Percentiles rank a stretch among this genome's conserved stretches.
These are phyloP conservation scores for Agrotis exclamationis DNA, from an alignment of 2,888 invertebrate species.

Conservation along the genomic window DNA sequence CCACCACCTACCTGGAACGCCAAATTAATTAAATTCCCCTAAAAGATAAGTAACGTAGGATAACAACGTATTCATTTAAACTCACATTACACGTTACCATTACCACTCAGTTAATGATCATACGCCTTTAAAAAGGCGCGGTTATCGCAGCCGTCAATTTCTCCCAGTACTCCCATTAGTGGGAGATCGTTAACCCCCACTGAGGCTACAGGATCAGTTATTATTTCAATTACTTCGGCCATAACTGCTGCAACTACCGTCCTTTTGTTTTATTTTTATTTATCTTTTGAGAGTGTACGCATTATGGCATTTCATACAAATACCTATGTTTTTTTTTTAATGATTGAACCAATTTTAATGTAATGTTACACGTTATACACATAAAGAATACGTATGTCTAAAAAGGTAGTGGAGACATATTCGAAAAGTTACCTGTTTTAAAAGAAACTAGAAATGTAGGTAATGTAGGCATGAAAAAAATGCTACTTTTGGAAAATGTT, in stretches of 20 bases:
- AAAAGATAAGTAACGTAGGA: slow-evolving; percentile 39
- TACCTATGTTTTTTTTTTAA: too few relatives aligned
- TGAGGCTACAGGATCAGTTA: slow-evolving; percentile 60
- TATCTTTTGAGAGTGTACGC: too few relatives aligned
- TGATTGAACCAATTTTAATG: too few relatives aligned
- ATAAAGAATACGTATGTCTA: too few relatives aligned
- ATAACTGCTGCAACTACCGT: slow-evolving; percentile 44
- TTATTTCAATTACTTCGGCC: slow-evolving; percentile 72
- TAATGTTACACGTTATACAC: too few relatives aligned
- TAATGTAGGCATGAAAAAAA: too few relatives aligned
- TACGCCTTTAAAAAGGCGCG: slow-evolving; percentile 54
- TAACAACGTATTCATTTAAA: slow-evolving; percentile 54
- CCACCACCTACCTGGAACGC: slow-evolving; percentile 17
- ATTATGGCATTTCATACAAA: too few relatives aligned
- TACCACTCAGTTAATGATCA: slow-evolving; percentile 47
- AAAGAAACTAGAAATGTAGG: too few relatives aligned
- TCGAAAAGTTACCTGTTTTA: too few relatives aligned
- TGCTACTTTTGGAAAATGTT: too few relatives aligned
- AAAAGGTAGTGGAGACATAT: too few relatives aligned
- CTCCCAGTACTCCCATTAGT: slow-evolving; percentile 63
- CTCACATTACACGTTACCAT: slow-evolving; percentile 41
- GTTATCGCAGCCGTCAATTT: slow-evolving; percentile 59
- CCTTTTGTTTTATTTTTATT: slow-evolving; percentile 62
- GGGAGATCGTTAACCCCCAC: slow-evolving; percentile 65
- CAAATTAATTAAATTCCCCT: slow-evolving; percentile 53